Evolutionary conservation across 2,888 invertebrate species (phyloP), one percentile per base, ranked within the genome.

Genomic region (Mythimna lalbum): DNA sequence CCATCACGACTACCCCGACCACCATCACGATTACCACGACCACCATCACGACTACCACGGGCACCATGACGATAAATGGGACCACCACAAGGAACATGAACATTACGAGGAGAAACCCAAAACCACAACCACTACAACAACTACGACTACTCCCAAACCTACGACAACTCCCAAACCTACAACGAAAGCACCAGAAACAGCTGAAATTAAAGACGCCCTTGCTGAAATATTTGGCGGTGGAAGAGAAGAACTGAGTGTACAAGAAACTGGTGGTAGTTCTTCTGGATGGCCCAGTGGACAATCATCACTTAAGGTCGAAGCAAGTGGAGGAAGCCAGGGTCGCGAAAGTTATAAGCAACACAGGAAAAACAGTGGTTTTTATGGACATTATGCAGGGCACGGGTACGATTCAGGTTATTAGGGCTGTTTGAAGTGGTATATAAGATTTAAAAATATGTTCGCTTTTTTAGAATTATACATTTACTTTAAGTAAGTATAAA

Each of bases 381-480:
- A 43, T 43, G 43, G 43, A 43, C 43, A 43, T 43, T 43, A 43
- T 12, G 27, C 27, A 27, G 43, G 43, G 43, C 43, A 43, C 1
- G 33, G 27, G 27, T 23, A 73, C 23, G 49, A 47, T n/a, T 27
- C 52, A 39, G 39, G 74, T 31, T 31, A 49, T 17, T 80, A 53
- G 74, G 39, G 12, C 12, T 63, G 27, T 63, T 33, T 7, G 7
- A 12, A 63, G 9, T 50, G 43, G 27, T 17, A 19, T 31, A 9
- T 27, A 27, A 21, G 17, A 49, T 49, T 50, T 31, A 21, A 10
- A 50, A 4, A n/a, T 21, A 27, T 19, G 17, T 50, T 49, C 47
- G 12, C 49, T 60, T 14, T 33, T 21, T 64, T 59, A 14, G 12
- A 80, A 80, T 63, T 63, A 74, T 59, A 74, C 74, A 80, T 74